phyloP scores from a whole-genome alignment of 1,140 invertebrate genomes.

The Drosophila subobscura region DNA sequence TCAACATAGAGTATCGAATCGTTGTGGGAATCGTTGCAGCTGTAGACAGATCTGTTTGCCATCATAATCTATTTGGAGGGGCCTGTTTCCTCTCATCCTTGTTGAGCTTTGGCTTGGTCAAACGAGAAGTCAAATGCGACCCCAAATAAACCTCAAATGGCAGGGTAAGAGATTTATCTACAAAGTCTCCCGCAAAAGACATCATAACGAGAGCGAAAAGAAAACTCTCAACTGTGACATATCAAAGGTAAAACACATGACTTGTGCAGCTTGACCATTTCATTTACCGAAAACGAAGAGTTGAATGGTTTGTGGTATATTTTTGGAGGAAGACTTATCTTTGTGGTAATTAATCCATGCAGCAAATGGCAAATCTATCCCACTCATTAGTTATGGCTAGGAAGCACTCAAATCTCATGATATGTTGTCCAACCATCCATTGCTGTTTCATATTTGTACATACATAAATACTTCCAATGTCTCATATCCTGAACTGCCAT shows the following conservation, averaged over 20 bases:
- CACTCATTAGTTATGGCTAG: neutral
- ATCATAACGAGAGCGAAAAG: neutral
- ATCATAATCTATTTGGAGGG: neutral
- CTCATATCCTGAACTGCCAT: constrained; percentile 29
- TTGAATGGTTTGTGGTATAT: neutral
- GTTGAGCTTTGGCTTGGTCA: neutral
- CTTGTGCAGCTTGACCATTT: too few species aligned
- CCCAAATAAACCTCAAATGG: neutral
- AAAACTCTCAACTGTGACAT: neutral
- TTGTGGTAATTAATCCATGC: neutral
- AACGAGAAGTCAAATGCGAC: constrained; percentile 15
- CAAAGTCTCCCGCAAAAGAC: constrained; percentile 1
- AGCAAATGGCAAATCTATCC: neutral
- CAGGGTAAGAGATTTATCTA: neutral
- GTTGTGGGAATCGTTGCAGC: constrained; percentile 25
- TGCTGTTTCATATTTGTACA: constrained; percentile 26
- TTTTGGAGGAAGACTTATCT: too few species aligned
- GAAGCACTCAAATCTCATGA: neutral
- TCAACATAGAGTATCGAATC: constrained; percentile 25
- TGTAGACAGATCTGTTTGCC: constrained; percentile 2
- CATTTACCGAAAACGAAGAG: too few species aligned
- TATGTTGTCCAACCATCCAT: constrained; percentile 14
- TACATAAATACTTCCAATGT: constrained; percentile 5
- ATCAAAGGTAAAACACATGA: too few species aligned
- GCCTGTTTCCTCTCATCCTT: too few species aligned